Conservation (phyloP, 2,888 invertebrate species). For the Xestia ashworthii region DNA sequence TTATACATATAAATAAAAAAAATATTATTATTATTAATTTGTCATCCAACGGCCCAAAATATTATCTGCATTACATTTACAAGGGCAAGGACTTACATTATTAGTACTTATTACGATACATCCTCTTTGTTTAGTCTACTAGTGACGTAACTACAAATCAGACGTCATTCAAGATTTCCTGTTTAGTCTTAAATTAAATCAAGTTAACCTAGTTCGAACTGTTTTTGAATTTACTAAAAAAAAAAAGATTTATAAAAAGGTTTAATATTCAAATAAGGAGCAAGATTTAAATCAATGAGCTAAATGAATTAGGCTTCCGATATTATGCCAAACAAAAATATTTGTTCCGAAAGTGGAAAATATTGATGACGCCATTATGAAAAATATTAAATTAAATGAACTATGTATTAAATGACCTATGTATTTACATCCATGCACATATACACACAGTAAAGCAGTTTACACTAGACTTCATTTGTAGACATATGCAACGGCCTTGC, state of each 20-base stretch:
- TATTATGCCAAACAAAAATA: neutral
- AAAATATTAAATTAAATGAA: too few relatives aligned
- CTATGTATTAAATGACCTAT: neutral
- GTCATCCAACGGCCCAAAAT: neutral
- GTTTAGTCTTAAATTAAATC: neutral
- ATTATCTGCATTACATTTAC: neutral
- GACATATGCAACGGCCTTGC: conserved; percentile 14
- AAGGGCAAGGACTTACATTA: conserved; percentile 3
- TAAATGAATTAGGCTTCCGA: conserved; percentile 1
- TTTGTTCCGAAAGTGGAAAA: conserved; percentile 30
- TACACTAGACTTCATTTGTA: neutral
- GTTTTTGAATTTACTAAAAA: neutral
- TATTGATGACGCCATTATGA: conserved; percentile 24
- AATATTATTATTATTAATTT: too few relatives aligned
- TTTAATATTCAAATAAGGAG: neutral
- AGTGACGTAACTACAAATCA: conserved; percentile 6
- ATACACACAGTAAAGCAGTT: conserved; percentile 4
- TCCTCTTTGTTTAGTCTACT: conserved; percentile 35
- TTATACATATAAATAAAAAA: too few relatives aligned
- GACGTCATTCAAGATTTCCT: conserved; percentile 13
- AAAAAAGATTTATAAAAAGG: neutral
- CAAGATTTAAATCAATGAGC: neutral
- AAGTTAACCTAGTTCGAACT: neutral
- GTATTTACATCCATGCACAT: neutral
- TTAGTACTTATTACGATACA: neutral